Base-by-base conservation (phyloP, 2,113 vertebrate species). In the Clarias batrachus region DNA sequence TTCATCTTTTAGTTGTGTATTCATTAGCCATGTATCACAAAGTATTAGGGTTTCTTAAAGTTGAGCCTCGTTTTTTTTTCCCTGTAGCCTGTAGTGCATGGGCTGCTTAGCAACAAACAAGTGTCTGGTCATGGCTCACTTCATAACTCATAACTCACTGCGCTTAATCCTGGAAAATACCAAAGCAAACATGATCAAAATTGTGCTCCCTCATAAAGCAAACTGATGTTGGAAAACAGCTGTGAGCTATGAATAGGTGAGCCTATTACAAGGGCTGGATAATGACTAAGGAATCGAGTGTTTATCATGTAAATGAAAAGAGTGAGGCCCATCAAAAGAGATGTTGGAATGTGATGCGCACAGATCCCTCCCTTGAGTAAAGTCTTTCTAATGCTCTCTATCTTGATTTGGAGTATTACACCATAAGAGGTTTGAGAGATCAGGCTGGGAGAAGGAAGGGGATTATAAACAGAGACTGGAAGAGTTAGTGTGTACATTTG, bases 271-370 rank as follows among this genome's bases (percentile, higher is more conserved):
- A 84, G 70, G 25, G 77, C 37, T 66, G 82, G 89, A 86, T 90
- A 89, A 90, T 88, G 88, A 87, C 88, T 78, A 63, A 90, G 87
- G 87, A 91, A 91, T 89, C 71, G 68, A 82, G 82, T 90, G 89
- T 90, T 91, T 92, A 90, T 90, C 85, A 85, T 91, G 85, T 87
- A 89, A 90, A 91, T 91, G 87, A 90, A 90, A 89, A 87, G 89
- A 80, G 86, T 80, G 79, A 87, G 89, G 70, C 84, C 80, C 83
- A 88, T 88, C 70, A 81, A 91, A 91, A 90, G 85, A 92, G 91
- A 91, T 92, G 91, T 87, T 79, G 81, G 89, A 89, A 89, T 91
- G 87, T 66, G 52, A 84, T 71, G 52, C 74, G 37, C 83, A 70
- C 74, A 78, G 86, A 52, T 70, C 78, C 83, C 52, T 70, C 87